A percentile compares a stretch with the other conserved stretches of the same genome.
Evolutionary conservation across 2,113 vertebrate genomes (phyloP).

Genomic region (Cynoglossus semilaevis): DNA sequence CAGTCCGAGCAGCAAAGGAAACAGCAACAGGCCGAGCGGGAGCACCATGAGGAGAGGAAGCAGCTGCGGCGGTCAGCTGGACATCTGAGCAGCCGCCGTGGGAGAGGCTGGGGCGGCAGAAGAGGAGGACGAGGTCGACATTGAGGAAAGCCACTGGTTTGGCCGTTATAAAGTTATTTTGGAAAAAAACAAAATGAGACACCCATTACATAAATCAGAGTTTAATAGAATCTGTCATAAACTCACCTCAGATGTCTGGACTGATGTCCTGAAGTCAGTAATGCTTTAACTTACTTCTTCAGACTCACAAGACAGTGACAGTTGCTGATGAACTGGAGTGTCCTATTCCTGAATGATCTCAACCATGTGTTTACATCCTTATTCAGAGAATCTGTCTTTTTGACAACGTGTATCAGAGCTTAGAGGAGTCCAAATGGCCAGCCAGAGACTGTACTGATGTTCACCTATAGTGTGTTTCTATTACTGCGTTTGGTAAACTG

Average conservation of each 20-base stretch:
- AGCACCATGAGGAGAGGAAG: constrained; percentile 87
- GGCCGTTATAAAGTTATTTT: neutral
- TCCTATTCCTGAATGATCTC: constrained; percentile 34
- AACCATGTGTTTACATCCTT: constrained; percentile 14
- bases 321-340: neutral
- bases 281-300: too few species aligned
- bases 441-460: too few species aligned
- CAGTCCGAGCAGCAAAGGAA: constrained; percentile 89
- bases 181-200: constrained; percentile 1
- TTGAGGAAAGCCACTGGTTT: constrained; percentile 37
- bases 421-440: too few species aligned
- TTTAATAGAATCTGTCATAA: neutral
- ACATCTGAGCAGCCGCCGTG: constrained; percentile 77
- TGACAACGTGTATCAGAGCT: too few species aligned
- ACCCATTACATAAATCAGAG: neutral
- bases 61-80: constrained; percentile 84
- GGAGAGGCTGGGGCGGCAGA: constrained; percentile 46
- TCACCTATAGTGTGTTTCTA: too few species aligned
- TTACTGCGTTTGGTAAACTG: too few species aligned
- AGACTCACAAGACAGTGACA: constrained; percentile 5
- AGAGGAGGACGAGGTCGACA: constrained; percentile 39
- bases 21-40: constrained; percentile 86
- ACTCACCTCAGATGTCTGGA: neutral
- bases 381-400: too few species aligned
- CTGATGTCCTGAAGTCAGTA: too few species aligned